Evolutionary conservation across 2,888 invertebrate genomes (phyloP).

Genomic region (Tiliacea citrago): DNA sequence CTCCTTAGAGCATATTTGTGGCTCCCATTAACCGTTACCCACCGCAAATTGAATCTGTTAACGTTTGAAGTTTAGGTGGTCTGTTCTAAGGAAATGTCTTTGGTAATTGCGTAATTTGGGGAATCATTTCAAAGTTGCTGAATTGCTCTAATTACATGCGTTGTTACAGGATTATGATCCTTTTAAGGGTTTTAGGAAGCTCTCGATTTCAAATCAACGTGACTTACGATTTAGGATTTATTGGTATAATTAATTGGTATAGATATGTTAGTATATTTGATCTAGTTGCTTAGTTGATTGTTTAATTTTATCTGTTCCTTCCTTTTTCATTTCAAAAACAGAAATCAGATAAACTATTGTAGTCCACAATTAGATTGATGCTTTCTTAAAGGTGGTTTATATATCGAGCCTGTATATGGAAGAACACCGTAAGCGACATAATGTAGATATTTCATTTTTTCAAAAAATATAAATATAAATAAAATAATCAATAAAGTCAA

Average conservation of each 20-base stretch:
- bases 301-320: no score
- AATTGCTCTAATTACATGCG: slow-evolving; percentile 35
- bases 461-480: no score
- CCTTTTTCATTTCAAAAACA: neutral
- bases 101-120: slow-evolving; percentile 45
- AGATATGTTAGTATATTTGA: no score
- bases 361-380: no score
- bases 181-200: neutral
- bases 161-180: slow-evolving; percentile 1
- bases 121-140: slow-evolving; percentile 38
- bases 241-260: no score
- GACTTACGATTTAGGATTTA: neutral
- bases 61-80: slow-evolving; percentile 72
- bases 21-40: slow-evolving; percentile 72
- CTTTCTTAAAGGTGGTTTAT: no score
- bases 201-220: neutral
- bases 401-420: no score
- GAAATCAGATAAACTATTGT: neutral
- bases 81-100: slow-evolving; percentile 51
- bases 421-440: no score
- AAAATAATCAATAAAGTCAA: no score
- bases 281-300: neutral
- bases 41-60: slow-evolving; percentile 79
- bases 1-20: slow-evolving; percentile 72
- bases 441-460: no score